phyloP scores from a whole-genome alignment of 2,113 vertebrate genomes.

The Blennius ocellaris region DNA sequence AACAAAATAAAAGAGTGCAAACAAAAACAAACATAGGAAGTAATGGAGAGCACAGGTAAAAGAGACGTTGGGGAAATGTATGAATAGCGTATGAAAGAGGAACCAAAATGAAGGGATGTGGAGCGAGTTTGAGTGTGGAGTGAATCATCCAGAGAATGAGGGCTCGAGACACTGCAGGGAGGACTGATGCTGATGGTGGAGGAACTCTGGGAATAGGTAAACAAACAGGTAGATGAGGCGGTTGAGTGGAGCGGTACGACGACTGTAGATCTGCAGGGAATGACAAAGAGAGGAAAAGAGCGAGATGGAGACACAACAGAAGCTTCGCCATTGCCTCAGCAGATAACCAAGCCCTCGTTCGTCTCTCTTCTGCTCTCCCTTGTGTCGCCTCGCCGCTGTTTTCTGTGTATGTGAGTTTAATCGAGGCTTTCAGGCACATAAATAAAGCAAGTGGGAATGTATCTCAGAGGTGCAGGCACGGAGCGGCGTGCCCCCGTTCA shows the following conservation, averaged over 20 bases:
- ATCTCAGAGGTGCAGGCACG: constrained; percentile 52
- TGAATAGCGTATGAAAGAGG: constrained; percentile 9
- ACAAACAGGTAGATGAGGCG: constrained; percentile 68
- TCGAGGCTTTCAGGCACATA: constrained; percentile 63
- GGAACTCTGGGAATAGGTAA: constrained; percentile 66
- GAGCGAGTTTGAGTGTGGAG: constrained; percentile 6
- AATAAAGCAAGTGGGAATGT: constrained; percentile 50
- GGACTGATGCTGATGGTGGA: constrained; percentile 52
- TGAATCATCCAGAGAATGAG: constrained; percentile 43
- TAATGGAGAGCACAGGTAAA: background rate
- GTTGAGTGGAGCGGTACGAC: constrained; percentile 61
- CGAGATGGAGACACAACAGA: constrained; percentile 41
- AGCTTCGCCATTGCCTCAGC: constrained; percentile 29
- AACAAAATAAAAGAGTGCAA: constrained; percentile 8
- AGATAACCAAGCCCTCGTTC: constrained; percentile 22
- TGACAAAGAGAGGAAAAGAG: constrained; percentile 35
- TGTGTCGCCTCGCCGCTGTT: constrained; percentile 28
- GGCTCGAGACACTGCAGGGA: constrained; percentile 22
- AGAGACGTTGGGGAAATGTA: constrained; percentile 5
- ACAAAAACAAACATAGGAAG: constrained; percentile 10
- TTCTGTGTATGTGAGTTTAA: constrained; percentile 51
- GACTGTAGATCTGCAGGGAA: constrained; percentile 56
- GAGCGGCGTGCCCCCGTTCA: constrained; percentile 8
- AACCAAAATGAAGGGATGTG: constrained; percentile 26
- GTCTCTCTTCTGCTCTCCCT: constrained; percentile 23